phyloP scores from a whole-genome alignment of 2,113 vertebrate genomes.

The Pachycephala philippinensis region DNA sequence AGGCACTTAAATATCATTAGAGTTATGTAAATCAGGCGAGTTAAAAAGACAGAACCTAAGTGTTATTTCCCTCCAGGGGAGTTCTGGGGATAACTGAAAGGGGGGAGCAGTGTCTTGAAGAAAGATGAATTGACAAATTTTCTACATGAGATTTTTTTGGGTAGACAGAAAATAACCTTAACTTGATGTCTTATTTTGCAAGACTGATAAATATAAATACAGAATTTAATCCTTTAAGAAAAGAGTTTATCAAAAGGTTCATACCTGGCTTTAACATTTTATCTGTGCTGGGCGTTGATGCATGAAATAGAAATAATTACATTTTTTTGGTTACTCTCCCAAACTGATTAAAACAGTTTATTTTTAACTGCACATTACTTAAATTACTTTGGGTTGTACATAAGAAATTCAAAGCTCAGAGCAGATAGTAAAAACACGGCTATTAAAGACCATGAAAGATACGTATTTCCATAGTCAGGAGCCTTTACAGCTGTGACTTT shows the following conservation, averaged over 20 bases:
- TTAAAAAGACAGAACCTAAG: conserved; percentile 50
- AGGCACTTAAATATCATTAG: conserved; percentile 26
- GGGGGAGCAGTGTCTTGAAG: background rate
- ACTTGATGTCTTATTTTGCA: background rate
- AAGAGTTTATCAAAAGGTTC: background rate
- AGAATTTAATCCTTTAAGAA: background rate
- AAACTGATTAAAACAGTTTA: background rate
- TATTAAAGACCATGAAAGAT: background rate
- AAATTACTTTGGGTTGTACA: background rate
- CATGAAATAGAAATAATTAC: background rate
- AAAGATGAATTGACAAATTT: conserved; percentile 32
- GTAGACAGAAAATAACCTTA: background rate
- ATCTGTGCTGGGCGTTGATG: background rate
- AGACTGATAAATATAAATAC: background rate
- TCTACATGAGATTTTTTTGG: background rate
- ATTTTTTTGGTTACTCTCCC: background rate
- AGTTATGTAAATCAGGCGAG: conserved; percentile 44
- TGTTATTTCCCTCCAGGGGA: conserved; percentile 46
- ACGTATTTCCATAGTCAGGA: background rate
- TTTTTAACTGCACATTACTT: background rate
- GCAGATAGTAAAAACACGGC: background rate
- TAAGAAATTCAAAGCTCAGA: background rate
- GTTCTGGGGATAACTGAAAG: conserved; percentile 23
- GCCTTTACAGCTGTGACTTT: background rate
- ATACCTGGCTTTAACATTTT: background rate